A percentile compares a stretch with the other conserved stretches of the same genome.
Conservation (phyloP, 2,113 vertebrate genomes). For the Smithornis capensis region DNA sequence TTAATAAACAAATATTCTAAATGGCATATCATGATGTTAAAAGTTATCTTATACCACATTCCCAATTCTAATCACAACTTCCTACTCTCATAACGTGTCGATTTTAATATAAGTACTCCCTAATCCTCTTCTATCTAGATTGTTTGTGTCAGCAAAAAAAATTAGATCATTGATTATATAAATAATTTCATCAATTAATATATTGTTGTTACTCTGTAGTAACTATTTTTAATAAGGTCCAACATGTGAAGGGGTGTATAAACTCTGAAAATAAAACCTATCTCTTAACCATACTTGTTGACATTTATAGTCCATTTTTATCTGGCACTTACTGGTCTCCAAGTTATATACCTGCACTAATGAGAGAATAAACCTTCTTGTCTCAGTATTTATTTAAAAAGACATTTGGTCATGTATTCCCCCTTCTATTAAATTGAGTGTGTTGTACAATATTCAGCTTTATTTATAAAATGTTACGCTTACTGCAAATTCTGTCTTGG, state of each 20-base stretch:
- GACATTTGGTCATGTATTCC: background rate
- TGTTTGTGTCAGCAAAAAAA: background rate
- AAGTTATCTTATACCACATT: background rate
- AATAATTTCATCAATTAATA: background rate
- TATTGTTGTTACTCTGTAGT: background rate
- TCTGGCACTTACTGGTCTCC: background rate
- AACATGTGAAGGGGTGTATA: background rate
- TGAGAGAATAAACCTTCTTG: background rate
- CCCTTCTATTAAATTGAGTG: background rate
- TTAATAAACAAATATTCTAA: background rate
- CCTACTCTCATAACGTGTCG: background rate
- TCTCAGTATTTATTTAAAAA: background rate
- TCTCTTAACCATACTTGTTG: background rate
- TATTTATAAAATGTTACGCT: slow-evolving; percentile 52
- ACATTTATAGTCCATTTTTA: background rate
- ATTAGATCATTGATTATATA: background rate
- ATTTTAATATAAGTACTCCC: background rate
- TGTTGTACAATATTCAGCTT: background rate
- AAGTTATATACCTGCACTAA: background rate
- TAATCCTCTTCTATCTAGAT: background rate
- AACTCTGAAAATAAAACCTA: background rate
- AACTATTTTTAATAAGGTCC: background rate
- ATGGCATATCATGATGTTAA: background rate
- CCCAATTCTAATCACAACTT: background rate
- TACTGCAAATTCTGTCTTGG: slow-evolving; percentile 53